Percentiles rank a stretch among this genome's conserved stretches.
phyloP scores from a whole-genome alignment of 2,113 vertebrate species.

The Lathamus discolor region DNA sequence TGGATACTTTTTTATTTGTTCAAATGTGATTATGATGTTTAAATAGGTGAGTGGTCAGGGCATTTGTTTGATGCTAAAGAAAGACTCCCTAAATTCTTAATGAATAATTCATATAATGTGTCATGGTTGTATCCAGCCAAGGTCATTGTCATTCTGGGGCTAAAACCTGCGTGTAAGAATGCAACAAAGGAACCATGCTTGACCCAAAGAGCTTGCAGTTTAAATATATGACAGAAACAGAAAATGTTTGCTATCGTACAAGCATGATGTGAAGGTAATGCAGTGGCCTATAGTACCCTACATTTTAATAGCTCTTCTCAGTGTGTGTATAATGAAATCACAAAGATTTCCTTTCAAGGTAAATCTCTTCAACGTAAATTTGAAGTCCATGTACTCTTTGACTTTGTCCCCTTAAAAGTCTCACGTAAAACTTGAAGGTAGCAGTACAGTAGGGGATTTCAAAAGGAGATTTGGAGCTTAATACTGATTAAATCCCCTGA shows the following conservation, averaged over 20 bases:
- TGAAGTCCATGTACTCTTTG: neutral
- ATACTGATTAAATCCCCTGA: neutral
- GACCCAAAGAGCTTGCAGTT: neutral
- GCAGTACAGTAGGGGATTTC: neutral
- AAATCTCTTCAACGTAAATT: neutral
- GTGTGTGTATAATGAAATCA: rapidly evolving
- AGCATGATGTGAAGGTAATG: neutral
- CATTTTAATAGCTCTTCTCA: neutral
- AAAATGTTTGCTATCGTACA: neutral
- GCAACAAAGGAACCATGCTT: neutral
- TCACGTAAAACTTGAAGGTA: neutral
- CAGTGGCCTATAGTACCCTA: neutral
- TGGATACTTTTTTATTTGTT: neutral
- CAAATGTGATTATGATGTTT: neutral
- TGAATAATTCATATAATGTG: neutral
- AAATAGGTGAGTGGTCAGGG: neutral
- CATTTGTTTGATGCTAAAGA: neutral
- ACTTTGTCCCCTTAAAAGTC: neutral
- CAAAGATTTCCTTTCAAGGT: neutral
- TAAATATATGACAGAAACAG: neutral
- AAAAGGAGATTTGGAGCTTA: neutral
- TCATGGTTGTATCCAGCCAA: neutral
- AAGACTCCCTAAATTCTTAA: neutral
- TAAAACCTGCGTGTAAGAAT: neutral
- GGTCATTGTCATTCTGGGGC: neutral